These are phyloP conservation scores for Alaudala cheleensis DNA, from an alignment of 2,113 vertebrate species.

Conservation along the genomic window DNA sequence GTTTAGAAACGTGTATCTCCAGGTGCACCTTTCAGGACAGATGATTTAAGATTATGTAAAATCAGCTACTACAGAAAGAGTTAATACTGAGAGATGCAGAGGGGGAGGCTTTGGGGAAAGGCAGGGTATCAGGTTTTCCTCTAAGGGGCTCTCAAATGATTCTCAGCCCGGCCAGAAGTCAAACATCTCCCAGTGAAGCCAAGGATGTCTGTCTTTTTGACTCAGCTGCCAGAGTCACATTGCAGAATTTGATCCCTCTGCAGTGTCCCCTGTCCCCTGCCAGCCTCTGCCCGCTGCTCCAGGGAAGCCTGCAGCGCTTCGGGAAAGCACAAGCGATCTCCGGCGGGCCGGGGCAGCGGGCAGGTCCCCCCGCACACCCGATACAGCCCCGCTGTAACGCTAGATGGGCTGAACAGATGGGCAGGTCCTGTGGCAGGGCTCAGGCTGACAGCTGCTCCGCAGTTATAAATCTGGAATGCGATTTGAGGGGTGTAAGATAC, in stretches of 20 bases:
- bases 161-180: not conserved
- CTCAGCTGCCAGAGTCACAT: constrained; percentile 38
- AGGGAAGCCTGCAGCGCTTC: not conserved
- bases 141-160: constrained; percentile 41
- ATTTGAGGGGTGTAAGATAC: constrained; percentile 63
- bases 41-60: not conserved
- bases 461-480: constrained; percentile 68
- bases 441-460: constrained; percentile 64
- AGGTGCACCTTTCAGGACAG: not conserved
- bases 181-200: not conserved
- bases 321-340: not conserved
- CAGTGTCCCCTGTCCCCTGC: not conserved
- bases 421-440: constrained; percentile 23
- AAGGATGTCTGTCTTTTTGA: constrained; percentile 6
- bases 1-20: not conserved
- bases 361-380: not conserved
- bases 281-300: not conserved
- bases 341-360: not conserved
- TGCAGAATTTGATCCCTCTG: constrained; percentile 45
- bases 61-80: constrained; percentile 3
- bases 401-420: constrained; percentile 63
- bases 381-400: constrained; percentile 51
- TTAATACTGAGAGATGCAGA: not conserved
- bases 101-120: constrained; percentile 7
- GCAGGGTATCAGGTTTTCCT: constrained; percentile 25